Evolutionary conservation across 2,888 invertebrate genomes (phyloP).

Genomic region (Callinectes sapidus): DNA sequence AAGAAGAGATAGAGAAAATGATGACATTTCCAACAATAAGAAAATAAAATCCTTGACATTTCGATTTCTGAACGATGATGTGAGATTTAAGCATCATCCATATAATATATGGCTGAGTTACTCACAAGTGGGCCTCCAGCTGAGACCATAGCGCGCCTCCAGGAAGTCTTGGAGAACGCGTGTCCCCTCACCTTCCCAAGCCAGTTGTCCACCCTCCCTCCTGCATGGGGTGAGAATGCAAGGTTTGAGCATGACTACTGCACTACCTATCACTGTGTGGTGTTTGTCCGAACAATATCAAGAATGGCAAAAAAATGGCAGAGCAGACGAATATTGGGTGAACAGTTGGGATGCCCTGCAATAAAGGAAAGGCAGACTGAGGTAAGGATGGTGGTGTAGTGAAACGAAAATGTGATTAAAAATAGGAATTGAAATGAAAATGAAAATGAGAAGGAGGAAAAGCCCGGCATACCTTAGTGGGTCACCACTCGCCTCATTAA

Average conservation of each 20-base stretch:
- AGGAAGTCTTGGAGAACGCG: constrained; percentile 17
- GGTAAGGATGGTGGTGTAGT: not conserved
- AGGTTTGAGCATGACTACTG: not conserved
- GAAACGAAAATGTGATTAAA: not conserved
- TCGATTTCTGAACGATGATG: not conserved
- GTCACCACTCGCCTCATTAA: no score
- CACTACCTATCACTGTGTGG: not conserved
- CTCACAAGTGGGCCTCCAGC: constrained; percentile 20
- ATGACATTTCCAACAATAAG: not conserved
- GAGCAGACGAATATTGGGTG: no score
- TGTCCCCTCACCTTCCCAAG: not conserved
- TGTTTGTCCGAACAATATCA: not conserved
- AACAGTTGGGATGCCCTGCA: not conserved
- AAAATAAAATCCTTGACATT: not conserved
- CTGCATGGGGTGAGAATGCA: not conserved
- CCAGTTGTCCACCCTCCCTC: constrained; percentile 4
- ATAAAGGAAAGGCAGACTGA: not conserved
- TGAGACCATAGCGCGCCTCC: not conserved
- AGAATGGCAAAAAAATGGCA: not conserved
- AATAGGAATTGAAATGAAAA: not conserved
- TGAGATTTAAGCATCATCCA: not conserved
- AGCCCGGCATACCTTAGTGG: no score
- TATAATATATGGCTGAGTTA: not conserved
- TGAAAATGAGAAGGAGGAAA: not conserved
- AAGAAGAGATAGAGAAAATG: not conserved